A percentile compares a stretch with the other conserved stretches of the same genome.
Conservation (phyloP, 2,113 vertebrate genomes). For the Macroglossus sobrinus region DNA sequence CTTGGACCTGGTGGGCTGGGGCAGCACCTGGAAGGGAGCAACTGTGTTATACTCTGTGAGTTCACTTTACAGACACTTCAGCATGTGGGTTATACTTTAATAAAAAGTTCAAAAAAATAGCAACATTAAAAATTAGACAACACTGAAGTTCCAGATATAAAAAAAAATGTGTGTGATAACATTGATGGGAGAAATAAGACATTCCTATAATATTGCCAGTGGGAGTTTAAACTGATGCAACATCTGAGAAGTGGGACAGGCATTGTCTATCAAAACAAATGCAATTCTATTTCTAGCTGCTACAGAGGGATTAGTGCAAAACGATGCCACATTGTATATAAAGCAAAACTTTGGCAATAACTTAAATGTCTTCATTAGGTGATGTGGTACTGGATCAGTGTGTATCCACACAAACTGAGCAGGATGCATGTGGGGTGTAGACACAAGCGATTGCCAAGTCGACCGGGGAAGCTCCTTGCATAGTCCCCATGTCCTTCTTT, state of each 20-base stretch:
- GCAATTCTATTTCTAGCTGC: background rate
- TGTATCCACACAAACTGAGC: background rate
- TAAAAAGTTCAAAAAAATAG: background rate
- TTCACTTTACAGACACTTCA: background rate
- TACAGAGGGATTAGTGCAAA: background rate
- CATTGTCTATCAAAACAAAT: background rate
- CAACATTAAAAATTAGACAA: background rate
- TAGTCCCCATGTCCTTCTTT: too few relatives aligned
- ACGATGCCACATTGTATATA: background rate
- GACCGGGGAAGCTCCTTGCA: background rate
- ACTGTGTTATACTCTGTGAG: fast-evolving
- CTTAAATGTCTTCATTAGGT: too few relatives aligned
- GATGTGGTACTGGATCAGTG: background rate
- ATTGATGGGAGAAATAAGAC: background rate
- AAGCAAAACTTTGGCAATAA: background rate
- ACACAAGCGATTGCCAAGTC: background rate
- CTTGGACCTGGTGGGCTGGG: too few relatives aligned
- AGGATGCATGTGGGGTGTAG: background rate
- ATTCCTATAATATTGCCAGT: background rate
- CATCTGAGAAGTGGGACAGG: background rate
- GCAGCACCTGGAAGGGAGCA: background rate
- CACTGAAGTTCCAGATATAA: background rate
- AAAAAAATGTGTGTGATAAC: background rate
- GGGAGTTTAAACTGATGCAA: background rate
- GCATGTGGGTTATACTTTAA: too few relatives aligned